These are phyloP conservation scores for Pteria penguin DNA, from an alignment of 2,888 invertebrate species.

Conservation along the genomic window DNA sequence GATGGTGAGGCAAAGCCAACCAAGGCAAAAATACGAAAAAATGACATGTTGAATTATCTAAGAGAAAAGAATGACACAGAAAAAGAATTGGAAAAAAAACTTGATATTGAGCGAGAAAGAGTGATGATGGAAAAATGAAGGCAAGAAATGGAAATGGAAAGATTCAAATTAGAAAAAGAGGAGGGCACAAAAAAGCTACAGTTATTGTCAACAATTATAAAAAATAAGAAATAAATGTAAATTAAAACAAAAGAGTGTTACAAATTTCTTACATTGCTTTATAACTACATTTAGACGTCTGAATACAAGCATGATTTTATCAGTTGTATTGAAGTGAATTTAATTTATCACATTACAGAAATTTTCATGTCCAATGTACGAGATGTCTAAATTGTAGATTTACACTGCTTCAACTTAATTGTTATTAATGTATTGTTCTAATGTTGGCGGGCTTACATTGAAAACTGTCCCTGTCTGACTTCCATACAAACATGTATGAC, in stretches of 20 bases:
- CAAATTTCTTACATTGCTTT: too few species aligned
- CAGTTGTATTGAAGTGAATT: too few species aligned
- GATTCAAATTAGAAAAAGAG: conserved; percentile 13
- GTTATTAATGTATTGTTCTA: conserved; percentile 16
- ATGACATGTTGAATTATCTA: not conserved
- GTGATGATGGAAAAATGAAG: not conserved
- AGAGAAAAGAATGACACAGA: not conserved
- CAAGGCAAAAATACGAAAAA: not conserved
- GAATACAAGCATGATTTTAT: too few species aligned
- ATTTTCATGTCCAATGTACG: too few species aligned
- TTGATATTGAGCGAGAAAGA: not conserved
- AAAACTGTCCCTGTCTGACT: conserved; percentile 11
- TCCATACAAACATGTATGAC: conserved; percentile 40
- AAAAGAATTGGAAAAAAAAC: not conserved
- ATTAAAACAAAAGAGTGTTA: too few species aligned
- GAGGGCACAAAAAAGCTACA: not conserved
- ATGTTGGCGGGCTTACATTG: conserved; percentile 9
- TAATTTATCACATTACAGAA: too few species aligned
- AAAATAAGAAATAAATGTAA: not conserved
- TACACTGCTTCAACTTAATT: too few species aligned
- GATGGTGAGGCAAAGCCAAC: not conserved
- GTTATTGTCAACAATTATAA: not conserved
- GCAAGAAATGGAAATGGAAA: not conserved
- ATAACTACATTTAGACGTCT: too few species aligned
- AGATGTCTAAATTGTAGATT: too few species aligned